Percentiles rank a stretch among this genome's conserved stretches.
Conservation (phyloP, 2,888 invertebrate genomes). For the Hypselothyrea guttata region DNA sequence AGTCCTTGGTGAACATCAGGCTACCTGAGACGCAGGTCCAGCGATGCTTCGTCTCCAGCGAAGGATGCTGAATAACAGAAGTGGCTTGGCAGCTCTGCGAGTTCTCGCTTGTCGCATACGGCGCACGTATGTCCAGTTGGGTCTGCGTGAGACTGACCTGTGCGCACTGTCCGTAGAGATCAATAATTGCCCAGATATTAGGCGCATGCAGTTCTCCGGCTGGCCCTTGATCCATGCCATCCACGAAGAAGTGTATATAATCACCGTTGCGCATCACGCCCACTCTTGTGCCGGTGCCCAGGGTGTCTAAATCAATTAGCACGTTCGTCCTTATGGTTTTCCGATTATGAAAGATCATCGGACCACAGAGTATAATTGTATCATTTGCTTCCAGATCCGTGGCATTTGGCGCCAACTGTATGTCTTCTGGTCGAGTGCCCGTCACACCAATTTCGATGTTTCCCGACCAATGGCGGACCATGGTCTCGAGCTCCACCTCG, state of each 20-base stretch:
- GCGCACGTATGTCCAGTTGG: constrained; percentile 78
- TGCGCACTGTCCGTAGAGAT: constrained; percentile 96
- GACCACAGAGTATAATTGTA: constrained; percentile 95
- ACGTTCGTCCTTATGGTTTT: constrained; percentile 91
- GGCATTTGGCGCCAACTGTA: constrained; percentile 93
- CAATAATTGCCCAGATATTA: constrained; percentile 96
- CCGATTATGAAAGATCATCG: constrained; percentile 95
- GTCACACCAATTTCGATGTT: constrained; percentile 95
- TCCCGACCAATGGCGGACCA: constrained; percentile 96
- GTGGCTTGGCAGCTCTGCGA: constrained; percentile 84
- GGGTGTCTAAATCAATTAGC: constrained; percentile 91
- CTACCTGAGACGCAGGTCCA: constrained; percentile 82
- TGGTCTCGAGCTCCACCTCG: constrained; percentile 93
- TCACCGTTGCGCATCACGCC: constrained; percentile 95
- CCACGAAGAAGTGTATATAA: constrained; percentile 92
- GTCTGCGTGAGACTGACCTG: constrained; percentile 86
- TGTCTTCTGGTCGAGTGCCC: constrained; percentile 93
- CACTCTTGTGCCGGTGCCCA: constrained; percentile 90
- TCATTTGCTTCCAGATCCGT: constrained; percentile 95
- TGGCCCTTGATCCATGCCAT: constrained; percentile 93
- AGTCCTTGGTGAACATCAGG: constrained; percentile 81
- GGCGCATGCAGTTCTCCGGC: constrained; percentile 91
- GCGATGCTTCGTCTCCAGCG: constrained; percentile 82
- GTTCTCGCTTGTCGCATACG: constrained; percentile 83
- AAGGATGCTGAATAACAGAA: constrained; percentile 84